These are phyloP conservation scores for Mus minutoides DNA, from an alignment of 2,797 vertebrate genomes.

Conservation along the genomic window DNA sequence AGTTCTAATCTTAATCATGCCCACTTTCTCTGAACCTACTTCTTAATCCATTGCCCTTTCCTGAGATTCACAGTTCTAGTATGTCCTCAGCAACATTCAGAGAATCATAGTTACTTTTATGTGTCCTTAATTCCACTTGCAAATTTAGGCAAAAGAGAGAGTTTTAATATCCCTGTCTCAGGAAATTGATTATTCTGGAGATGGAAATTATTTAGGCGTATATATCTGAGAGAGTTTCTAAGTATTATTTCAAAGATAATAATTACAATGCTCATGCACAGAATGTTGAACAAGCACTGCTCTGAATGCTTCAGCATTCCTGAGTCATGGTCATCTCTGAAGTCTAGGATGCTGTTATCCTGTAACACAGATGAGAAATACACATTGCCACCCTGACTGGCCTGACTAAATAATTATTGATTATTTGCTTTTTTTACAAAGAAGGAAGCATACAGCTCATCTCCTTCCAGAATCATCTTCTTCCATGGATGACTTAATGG, in stretches of 20 bases:
- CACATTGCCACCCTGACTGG: neutral
- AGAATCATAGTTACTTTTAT: neutral
- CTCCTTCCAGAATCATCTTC: neutral
- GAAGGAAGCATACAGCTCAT: accelerated
- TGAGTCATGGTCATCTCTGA: neutral
- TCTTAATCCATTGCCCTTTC: neutral
- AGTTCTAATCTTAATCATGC: neutral
- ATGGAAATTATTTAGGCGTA: conserved; percentile 25
- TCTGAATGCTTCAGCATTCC: neutral
- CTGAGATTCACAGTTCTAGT: neutral
- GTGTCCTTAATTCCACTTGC: neutral
- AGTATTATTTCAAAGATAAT: neutral
- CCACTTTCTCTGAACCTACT: neutral
- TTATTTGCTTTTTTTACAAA: neutral
- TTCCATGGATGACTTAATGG: neutral
- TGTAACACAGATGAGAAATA: neutral
- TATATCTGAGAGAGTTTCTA: neutral
- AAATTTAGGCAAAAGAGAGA: neutral
- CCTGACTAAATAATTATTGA: neutral
- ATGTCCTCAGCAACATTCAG: neutral
- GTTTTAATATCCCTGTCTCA: neutral
- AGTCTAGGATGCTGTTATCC: neutral
- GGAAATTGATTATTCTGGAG: conserved; percentile 1
- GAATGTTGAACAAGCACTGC: neutral
- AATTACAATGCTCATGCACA: neutral